Evolutionary conservation across 2,113 vertebrate genomes (phyloP).

Genomic region (Podiceps cristatus): DNA sequence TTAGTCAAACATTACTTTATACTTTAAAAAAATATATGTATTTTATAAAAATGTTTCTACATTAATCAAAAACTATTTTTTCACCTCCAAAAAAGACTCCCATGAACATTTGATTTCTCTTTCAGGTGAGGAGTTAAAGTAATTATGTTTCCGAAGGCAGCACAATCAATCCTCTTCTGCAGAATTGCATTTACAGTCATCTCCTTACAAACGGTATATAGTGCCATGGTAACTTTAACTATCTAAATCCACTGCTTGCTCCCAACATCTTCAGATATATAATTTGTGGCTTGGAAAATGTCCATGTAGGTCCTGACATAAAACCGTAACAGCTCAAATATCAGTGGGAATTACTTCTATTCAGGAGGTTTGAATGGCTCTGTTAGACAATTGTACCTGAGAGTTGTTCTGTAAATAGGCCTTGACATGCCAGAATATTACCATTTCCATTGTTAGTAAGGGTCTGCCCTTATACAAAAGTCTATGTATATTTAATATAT

Average conservation of each 20-base stretch:
- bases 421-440: not conserved
- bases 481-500: not conserved
- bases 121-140: not conserved
- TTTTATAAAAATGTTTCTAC: not conserved
- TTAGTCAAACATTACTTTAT: not conserved
- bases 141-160: not conserved
- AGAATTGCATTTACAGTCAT: not conserved
- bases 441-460: not conserved
- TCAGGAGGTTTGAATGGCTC: not conserved
- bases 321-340: not conserved
- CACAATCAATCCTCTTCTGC: not conserved
- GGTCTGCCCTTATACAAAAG: not conserved
- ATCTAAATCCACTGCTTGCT: not conserved
- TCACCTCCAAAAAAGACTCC: not conserved
- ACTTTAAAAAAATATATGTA: not conserved
- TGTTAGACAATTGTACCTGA: not conserved
- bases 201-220: not conserved
- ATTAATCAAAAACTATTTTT: not conserved
- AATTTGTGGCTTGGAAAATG: not conserved
- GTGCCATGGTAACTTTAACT: not conserved
- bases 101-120: not conserved
- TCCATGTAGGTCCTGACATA: not conserved
- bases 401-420: not conserved
- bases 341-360: not conserved
- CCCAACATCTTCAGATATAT: not conserved